Evolutionary conservation across 2,113 vertebrate genomes (phyloP).

Genomic region (Larimichthys polyactis): DNA sequence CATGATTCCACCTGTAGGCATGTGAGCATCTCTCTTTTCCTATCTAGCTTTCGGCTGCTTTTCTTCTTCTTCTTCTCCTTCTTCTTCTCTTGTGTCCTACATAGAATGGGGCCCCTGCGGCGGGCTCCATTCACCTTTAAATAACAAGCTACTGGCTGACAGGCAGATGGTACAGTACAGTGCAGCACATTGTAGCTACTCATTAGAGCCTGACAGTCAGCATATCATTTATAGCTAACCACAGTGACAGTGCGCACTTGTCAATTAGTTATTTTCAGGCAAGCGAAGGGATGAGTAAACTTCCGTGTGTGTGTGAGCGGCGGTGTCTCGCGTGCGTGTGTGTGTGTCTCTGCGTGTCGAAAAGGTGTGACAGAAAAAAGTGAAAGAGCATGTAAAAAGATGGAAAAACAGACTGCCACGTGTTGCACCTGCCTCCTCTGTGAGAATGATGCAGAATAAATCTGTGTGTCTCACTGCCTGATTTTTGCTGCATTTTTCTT

Average conservation of each 20-base stretch:
- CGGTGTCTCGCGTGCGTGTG: neutral
- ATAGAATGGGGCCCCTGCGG: constrained; percentile 53
- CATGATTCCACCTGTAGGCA: constrained; percentile 59
- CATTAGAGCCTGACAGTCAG: constrained; percentile 64
- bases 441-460: constrained; percentile 20
- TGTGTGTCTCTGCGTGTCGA: neutral
- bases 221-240: constrained; percentile 51
- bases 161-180: constrained; percentile 60
- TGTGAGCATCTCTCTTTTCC: constrained; percentile 3
- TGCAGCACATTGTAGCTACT: constrained; percentile 54
- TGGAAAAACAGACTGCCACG: constrained; percentile 44
- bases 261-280: constrained; percentile 74
- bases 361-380: constrained; percentile 38
- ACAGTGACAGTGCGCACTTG: constrained; percentile 54
- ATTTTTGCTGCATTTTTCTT: neutral
- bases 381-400: constrained; percentile 42
- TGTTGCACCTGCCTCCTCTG: constrained; percentile 59
- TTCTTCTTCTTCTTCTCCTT: constrained; percentile 15
- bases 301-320: constrained; percentile 29
- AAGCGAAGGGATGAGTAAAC: constrained; percentile 57
- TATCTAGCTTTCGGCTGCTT: neutral
- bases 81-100: constrained; percentile 53
- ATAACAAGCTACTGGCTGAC: constrained; percentile 68
- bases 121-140: constrained; percentile 67
- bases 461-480: neutral